These are phyloP conservation scores for Monochamus alternatus DNA, from an alignment of 2,888 invertebrate species.

Conservation along the genomic window DNA sequence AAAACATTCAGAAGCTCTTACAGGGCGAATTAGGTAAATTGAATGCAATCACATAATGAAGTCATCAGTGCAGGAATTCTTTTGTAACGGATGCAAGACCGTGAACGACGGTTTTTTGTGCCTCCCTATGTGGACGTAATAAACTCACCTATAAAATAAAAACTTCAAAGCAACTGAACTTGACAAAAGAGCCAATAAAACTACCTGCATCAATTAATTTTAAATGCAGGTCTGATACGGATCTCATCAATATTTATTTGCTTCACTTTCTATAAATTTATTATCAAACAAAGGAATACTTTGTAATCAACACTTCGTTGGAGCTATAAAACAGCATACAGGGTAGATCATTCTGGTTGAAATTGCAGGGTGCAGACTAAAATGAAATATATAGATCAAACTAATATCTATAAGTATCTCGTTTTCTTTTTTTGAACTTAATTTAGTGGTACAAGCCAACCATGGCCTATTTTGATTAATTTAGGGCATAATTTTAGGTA, in stretches of 20 bases:
- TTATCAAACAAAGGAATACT: conserved; percentile 28
- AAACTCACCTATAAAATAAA: neutral
- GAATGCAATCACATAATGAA: neutral
- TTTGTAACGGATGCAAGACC: neutral
- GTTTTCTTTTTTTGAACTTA: too few species aligned
- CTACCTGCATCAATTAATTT: conserved; percentile 18
- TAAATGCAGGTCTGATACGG: conserved; percentile 13
- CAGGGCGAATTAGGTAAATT: too few species aligned
- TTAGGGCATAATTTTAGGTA: too few species aligned
- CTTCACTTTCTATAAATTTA: conserved; percentile 24
- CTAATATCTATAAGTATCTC: too few species aligned
- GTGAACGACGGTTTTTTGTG: neutral
- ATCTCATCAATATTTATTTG: conserved; percentile 29
- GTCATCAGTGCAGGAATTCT: neutral
- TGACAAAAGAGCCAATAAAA: neutral
- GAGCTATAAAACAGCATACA: conserved; percentile 25
- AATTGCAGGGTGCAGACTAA: too few species aligned
- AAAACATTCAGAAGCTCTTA: too few species aligned
- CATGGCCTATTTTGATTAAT: too few species aligned
- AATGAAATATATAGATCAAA: too few species aligned
- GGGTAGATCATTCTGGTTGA: too few species aligned
- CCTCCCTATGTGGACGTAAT: neutral
- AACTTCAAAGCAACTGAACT: neutral
- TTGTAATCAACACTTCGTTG: conserved; percentile 27
- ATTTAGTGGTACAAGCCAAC: too few species aligned